Conservation (phyloP, 2,797 vertebrate genomes). For the Tamandua tetradactyla region DNA sequence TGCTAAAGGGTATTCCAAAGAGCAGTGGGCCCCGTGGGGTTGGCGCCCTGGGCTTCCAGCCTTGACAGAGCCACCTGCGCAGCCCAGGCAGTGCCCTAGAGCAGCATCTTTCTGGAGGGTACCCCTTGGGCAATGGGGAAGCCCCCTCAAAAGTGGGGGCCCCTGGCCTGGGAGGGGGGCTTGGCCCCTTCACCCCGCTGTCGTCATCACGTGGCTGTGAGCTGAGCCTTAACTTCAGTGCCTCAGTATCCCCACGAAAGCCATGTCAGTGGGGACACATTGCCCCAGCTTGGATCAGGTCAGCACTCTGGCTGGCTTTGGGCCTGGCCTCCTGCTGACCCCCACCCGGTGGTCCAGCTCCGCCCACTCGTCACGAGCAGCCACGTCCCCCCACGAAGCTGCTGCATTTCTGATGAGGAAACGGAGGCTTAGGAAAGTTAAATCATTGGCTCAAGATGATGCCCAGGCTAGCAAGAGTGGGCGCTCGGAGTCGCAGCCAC, state of each 20-base stretch:
- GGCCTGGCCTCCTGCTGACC: not conserved
- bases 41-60: not conserved
- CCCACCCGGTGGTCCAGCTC: fast-evolving
- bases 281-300: not conserved
- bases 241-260: not conserved
- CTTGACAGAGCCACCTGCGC: fast-evolving
- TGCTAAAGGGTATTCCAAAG: slow-evolving; percentile 25
- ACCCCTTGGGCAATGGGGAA: fast-evolving
- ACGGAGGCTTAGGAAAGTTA: not conserved
- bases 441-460: not conserved
- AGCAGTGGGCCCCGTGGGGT: not conserved
- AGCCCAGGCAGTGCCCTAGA: not conserved
- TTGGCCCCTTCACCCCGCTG: fast-evolving
- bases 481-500: not conserved
- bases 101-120: not conserved
- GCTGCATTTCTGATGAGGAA: slow-evolving; percentile 1
- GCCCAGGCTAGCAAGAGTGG: not conserved
- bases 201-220: not conserved
- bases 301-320: not conserved
- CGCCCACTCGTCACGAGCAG: not conserved
- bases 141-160: fast-evolving
- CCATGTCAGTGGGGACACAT: not conserved
- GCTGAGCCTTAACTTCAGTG: not conserved
- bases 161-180: not conserved
- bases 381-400: not conserved